Base-by-base conservation (phyloP, 2,888 invertebrate species). In the Heliconius ethilla region DNA sequence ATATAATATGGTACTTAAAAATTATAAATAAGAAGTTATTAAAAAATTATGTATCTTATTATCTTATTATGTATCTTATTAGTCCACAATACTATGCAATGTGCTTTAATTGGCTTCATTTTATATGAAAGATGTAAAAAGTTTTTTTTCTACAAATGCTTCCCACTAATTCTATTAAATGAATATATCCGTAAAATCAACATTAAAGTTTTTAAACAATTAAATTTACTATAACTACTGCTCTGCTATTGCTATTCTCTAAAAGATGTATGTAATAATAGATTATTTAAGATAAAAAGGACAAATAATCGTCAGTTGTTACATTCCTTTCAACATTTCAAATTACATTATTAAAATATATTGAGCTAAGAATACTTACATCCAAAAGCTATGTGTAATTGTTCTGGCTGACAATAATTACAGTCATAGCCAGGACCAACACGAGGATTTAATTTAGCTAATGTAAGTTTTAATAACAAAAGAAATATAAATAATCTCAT, bases 371-470 rank as follows among this genome's bases (percentile, higher is more conserved):
- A 15, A 15, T 72, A 72, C 85, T 85, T 85, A 95, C 95, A 95
- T 83, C 96, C 96, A 84, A 95, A 96, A 15, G 96, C 89, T 79
- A 96, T 91, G 86, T 96, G 96, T 4, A 96, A 90, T 88, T 96
- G 96, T 87, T 96, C 96, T 0, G 96, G 96, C 87, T 96, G 96
- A 85, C 95, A 95, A 83, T 90, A 92, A 25, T 80, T 81, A 81
- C 87, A 90, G 72, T 88, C 86, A 72, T 89, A 89, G 74, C 85
- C 84, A 33, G 84, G 81, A 15, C 69, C 67, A 10, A 76, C 78
- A 13, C 73, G 76, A 40, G 73, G 75, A 62, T 40, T 29, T 63
- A 73, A 29, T 63, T 67, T 69, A 10, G 33, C 77, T 63, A 59
- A 29, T 15, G 65, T 55, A 67, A 79, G 63, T n/a, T 77, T 77